Conservation (phyloP, 2,888 invertebrate genomes). For the Pristionchus mayeri region DNA sequence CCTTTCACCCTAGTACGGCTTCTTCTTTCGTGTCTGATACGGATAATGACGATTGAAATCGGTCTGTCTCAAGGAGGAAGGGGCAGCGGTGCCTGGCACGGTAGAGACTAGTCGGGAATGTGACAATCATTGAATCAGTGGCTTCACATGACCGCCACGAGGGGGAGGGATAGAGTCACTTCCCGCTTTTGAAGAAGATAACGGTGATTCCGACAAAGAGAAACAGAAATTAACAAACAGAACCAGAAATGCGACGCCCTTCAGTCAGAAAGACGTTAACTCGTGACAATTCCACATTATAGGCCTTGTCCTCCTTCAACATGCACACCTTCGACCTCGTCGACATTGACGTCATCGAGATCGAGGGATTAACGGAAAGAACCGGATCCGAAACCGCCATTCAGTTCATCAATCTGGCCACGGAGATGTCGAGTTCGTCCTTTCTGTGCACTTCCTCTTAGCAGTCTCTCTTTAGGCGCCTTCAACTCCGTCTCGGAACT, state of each 20-base stretch:
- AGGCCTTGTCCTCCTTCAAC: not conserved
- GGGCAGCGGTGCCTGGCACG: constrained; percentile 18
- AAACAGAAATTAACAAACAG: not conserved
- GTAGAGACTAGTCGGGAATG: not conserved
- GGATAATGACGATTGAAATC: not conserved
- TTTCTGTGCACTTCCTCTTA: not conserved
- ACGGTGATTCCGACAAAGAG: not conserved
- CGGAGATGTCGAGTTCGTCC: not conserved
- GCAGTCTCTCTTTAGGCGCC: not conserved
- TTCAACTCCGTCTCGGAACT: not conserved
- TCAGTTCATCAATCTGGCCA: not conserved
- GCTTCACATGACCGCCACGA: constrained; percentile 37
- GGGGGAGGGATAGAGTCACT: not conserved
- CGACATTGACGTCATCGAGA: constrained; percentile 6
- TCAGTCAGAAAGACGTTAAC: not conserved
- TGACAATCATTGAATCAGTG: constrained; percentile 8
- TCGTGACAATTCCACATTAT: not conserved
- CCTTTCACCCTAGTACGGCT: too few relatives aligned
- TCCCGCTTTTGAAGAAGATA: not conserved
- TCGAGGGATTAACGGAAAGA: not conserved
- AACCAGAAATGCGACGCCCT: not conserved
- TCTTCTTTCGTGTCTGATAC: not conserved
- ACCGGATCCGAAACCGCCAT: not conserved
- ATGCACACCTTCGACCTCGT: not conserved
- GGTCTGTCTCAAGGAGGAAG: not conserved